Evolutionary conservation across 2,113 vertebrate species (phyloP).

Genomic region (Eretmodus cyanostictus): DNA sequence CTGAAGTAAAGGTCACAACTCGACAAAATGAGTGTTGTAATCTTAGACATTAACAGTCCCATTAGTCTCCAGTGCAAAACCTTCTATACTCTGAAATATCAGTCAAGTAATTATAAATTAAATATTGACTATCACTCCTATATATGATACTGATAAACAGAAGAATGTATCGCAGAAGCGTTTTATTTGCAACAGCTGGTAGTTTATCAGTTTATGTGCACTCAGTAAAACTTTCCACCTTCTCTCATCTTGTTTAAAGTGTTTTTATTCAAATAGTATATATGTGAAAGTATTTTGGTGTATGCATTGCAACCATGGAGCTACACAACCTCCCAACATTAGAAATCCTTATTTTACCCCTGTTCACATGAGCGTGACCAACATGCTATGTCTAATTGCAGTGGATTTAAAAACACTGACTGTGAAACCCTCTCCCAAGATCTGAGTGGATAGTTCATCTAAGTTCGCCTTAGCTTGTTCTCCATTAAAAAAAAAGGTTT

Average conservation of each 20-base stretch:
- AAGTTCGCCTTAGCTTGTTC: not conserved
- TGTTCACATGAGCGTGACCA: conserved; percentile 42
- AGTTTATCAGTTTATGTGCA: not conserved
- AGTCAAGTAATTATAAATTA: not conserved
- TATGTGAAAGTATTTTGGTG: not conserved
- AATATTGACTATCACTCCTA: not conserved
- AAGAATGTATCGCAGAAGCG: not conserved
- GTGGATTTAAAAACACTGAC: not conserved
- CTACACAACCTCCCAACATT: not conserved
- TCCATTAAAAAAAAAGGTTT: not conserved
- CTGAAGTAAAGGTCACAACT: not conserved
- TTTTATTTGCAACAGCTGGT: not conserved
- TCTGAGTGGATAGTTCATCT: not conserved
- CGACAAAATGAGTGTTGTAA: not conserved
- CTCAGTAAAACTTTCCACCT: not conserved
- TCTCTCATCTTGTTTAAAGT: not conserved
- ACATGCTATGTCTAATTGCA: conserved; percentile 38
- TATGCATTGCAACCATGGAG: not conserved
- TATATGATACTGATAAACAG: not conserved
- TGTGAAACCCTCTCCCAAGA: not conserved
- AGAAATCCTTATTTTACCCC: not conserved
- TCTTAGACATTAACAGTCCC: not conserved
- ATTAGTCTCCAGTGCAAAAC: not conserved
- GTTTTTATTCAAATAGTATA: not conserved
- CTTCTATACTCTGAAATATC: not conserved